Base-by-base conservation (phyloP, 1,140 invertebrate species). In the Dendrolimus punctatus region DNA sequence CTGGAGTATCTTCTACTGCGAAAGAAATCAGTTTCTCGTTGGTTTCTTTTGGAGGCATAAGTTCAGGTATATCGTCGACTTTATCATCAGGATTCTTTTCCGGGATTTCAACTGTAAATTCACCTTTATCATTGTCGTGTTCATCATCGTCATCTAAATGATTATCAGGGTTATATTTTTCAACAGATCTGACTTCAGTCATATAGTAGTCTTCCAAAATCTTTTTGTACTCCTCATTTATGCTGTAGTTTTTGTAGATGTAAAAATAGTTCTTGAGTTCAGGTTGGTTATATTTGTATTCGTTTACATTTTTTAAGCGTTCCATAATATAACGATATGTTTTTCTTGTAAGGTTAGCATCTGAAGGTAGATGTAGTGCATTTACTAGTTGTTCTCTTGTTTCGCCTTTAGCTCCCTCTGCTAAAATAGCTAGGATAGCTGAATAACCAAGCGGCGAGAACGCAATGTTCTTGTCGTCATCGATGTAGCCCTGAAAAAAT, bases 201-300 rank as follows among this genome's bases (percentile, higher is more conserved):
- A 89, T 78, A 60, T 91, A 91, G 66, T 89, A 86, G 48, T 90
- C 85, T 71, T 87, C 75, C 37, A 92, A 66, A 50, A 90, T 78
- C 59, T 88, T 79, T 63, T 89, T 90, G 52, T 89, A 91, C 37
- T 90, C 87, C 43, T 90, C 87, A 53, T 89, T 84, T 3, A 90
- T 88, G 0, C 89, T 89, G 61, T 90, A 88, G 53, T 91, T 91
- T 63, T 90, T 90, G 64, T 91, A 91, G 44, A 91, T 87, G 58
- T 92, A 92, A 63, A 92, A 89, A 85, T 88, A 92, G 55, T 90
- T 91, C 68, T 90, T 90, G 60, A 91, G 87, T 59, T 91, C 90
- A 8, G 91, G 90, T 58, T 84, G 76, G 66, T 84, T 80, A 48
- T 80, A 76, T 79, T 86, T 73, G 66, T 87, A 88, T 53, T 89